Evolutionary conservation across 2,113 vertebrate genomes (phyloP), one percentile per base, ranked within the genome.

Genomic region (Beaufortia kweichowensis): DNA sequence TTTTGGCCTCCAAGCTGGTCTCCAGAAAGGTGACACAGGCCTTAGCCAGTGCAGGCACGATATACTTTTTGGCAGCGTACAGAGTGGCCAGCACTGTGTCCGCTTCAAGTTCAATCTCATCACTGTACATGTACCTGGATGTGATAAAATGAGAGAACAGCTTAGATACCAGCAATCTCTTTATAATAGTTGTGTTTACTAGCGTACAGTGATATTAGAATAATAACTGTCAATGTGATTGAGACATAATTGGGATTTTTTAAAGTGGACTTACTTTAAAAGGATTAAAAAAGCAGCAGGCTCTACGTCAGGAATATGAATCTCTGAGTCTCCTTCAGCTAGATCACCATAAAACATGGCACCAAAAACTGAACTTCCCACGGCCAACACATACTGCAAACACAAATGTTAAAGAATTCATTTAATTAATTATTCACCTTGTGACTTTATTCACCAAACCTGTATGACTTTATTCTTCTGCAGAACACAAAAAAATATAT

Each of bases 321-420:
- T 97, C 85, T 97, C 96, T 0, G 95, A 92, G 84, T 94, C 92
- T 76, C 94, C 94, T 86, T 98, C 96, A 1, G 96, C 96, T 0
- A 98, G 92, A 82, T 97, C 95, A 4, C 96, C 95, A 5, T 97
- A 98, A 85, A 98, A 98, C 96, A 98, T 98, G 87, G 96, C 96
- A 9, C 95, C 96, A 86, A 98, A 98, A 84, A 98, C 96, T 0
- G 96, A 97, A 86, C 96, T 98, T 46, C 96, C 96, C 5, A 98
- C 96, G 0, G 96, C 96, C 92, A 98, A 77, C 68, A 98, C 95
- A 3, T 98, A 98, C 96, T 98, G 91, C 0, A 90, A 88, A 60
- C 77, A 77, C 56, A 70, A 65, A 62, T 50, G 59, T 12, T 31
- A 68, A n/a, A n/a, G n/a, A n/a, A n/a, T n/a, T n/a, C n/a, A n/a